phyloP scores from a whole-genome alignment of 1,140 invertebrate genomes.

The Rhizoglyphus robini region DNA sequence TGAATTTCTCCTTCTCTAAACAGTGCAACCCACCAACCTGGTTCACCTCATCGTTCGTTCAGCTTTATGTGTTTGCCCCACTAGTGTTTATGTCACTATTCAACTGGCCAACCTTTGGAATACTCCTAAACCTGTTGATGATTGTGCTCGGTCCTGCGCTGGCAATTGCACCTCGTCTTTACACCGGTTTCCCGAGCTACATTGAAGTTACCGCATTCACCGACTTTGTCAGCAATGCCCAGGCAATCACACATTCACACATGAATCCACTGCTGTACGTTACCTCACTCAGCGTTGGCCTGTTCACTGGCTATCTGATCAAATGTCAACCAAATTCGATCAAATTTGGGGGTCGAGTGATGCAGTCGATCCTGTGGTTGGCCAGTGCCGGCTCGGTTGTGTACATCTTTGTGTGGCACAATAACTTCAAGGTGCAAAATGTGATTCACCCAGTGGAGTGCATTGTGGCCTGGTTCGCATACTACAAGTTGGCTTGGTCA shows the following conservation, averaged over 20 bases:
- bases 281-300: not conserved
- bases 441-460: not conserved
- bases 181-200: not conserved
- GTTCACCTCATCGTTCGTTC: not conserved
- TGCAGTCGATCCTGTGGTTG: not conserved
- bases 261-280: conserved; percentile 2
- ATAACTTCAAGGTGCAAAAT: not conserved
- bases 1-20: not conserved
- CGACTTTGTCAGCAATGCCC: not conserved
- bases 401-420: not conserved
- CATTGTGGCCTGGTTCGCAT: not conserved
- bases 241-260: not conserved
- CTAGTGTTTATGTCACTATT: conserved; percentile 1
- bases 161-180: not conserved
- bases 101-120: not conserved
- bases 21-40: conserved; percentile 4
- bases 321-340: not conserved
- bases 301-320: conserved; percentile 11
- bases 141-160: not conserved
- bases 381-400: not conserved
- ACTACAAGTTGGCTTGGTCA: not conserved
- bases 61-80: conserved; percentile 2
- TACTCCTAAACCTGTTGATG: not conserved
- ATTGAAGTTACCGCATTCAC: not conserved
- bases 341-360: not conserved